These are phyloP conservation scores for Columba guinea DNA, from an alignment of 2,797 vertebrate species.

Conservation along the genomic window DNA sequence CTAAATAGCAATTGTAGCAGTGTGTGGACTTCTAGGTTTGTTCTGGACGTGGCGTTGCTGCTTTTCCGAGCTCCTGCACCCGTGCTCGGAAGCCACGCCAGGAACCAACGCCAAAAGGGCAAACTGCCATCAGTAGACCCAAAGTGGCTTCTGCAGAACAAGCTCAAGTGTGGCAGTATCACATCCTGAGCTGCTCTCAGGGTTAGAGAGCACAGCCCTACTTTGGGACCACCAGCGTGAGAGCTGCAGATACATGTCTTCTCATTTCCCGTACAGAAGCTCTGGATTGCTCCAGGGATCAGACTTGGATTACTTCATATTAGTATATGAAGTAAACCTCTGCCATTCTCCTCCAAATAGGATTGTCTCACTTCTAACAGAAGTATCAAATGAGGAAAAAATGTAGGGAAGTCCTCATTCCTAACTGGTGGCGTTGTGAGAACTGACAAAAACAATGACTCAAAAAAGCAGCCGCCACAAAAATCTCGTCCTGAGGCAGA, in stretches of 20 bases:
- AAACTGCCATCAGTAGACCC: neutral
- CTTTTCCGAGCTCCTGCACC: constrained; percentile 24
- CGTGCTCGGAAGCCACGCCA: neutral
- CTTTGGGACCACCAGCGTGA: neutral
- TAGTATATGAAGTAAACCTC: neutral
- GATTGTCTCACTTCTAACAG: neutral
- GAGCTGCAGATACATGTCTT: neutral
- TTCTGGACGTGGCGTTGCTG: neutral
- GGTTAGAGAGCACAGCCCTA: neutral
- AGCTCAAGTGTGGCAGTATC: neutral
- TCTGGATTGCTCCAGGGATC: neutral
- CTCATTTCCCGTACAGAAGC: neutral
- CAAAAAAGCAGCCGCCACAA: neutral
- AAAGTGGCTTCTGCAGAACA: neutral
- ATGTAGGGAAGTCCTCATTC: neutral
- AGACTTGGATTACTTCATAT: neutral
- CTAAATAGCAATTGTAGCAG: neutral
- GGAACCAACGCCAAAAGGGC: constrained; percentile 21
- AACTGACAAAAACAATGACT: neutral
- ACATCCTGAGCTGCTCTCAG: neutral
- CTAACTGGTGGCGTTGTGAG: rapidly evolving
- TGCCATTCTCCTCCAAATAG: neutral
- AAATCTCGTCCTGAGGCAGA: neutral
- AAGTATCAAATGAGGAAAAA: neutral
- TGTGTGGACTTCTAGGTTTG: constrained; percentile 6